Evolutionary conservation across 2,888 invertebrate genomes (phyloP), one percentile per base, ranked within the genome.

Genomic region (Norana najaformis): DNA sequence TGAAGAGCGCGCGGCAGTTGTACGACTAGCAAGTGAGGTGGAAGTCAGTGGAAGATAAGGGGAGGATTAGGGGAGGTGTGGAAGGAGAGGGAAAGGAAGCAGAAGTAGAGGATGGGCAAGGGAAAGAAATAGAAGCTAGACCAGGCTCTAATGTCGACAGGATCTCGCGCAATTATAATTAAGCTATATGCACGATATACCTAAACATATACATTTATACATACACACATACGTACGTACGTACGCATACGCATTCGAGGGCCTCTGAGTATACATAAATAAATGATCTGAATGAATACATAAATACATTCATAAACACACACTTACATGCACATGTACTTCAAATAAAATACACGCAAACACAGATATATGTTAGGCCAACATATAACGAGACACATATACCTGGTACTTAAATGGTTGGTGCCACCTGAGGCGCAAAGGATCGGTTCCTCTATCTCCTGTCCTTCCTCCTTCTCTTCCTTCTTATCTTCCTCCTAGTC

Each of bases 31-130:
- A 53, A 69, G 69, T n/a, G 69, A n/a, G 69, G 69, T n/a, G n/a
- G n/a, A n/a, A n/a, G 69, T n/a, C n/a, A 69, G 69, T n/a, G n/a
- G n/a, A n/a, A n/a, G 69, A 69, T 69, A 69, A 69, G 69, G 69
- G 69, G n/a, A 69, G 69, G 69, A 69, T 69, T 30, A 69, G 69
- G 69, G n/a, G 69, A n/a, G 5, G 69, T n/a, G n/a, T n/a, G n/a
- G 69, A 69, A 6, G 69, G 69, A 69, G n/a, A 47, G 47, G 47
- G 47, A 47, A 47, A 23, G 69, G 13, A 69, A 69, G 16, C 69
- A 69, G 69, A 69, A 5, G 69, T n/a, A n/a, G n/a, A n/a, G 69
- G 69, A 69, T 69, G n/a, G 69, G 11, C 30, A 8, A 30, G 69
- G 69, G 69, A 69, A n/a, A 8, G 30, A 13, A n/a, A 13, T 11